Percentiles rank a stretch among this genome's conserved stretches.
Conservation (phyloP, 53 echinoderm and acorn worm species). For the Echinarachnius parma region DNA sequence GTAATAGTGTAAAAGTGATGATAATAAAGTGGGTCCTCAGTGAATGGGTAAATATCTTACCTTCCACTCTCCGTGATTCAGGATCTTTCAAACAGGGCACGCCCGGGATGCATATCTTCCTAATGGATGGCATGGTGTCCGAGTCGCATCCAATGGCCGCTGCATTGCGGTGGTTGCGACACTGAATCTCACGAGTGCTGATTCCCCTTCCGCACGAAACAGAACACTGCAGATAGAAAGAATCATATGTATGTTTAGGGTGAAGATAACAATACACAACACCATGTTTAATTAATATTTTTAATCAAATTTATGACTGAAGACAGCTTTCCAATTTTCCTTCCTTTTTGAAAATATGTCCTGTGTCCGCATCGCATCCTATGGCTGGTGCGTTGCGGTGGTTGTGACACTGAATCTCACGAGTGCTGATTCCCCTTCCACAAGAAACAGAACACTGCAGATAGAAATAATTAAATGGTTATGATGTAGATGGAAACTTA, state of each 20-base stretch:
- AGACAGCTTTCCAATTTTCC: too few species aligned
- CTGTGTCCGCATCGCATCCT: slow-evolving; percentile 56
- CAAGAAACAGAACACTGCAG: slow-evolving; percentile 78
- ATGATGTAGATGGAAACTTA: too few species aligned
- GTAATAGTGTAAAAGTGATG: too few species aligned
- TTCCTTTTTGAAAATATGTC: too few species aligned
- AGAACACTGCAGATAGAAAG: slow-evolving; percentile 76
- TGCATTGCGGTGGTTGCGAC: slow-evolving; percentile 50
- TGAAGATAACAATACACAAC: too few species aligned
- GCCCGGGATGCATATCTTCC: slow-evolving; percentile 51
- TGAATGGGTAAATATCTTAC: too few species aligned
- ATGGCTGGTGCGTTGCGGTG: slow-evolving; percentile 30
- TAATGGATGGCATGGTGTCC: slow-evolving; percentile 42
- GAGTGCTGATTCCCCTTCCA: slow-evolving; percentile 55
- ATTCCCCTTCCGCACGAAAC: slow-evolving; percentile 73
- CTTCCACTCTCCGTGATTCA: neutral
- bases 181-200: slow-evolving; percentile 47
- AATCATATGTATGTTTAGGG: too few species aligned
- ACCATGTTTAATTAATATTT: too few species aligned
- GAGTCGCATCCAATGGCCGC: slow-evolving; percentile 57
- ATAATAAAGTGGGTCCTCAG: too few species aligned
- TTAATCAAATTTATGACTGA: too few species aligned
- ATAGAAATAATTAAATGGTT: too few species aligned
- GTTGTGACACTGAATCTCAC: slow-evolving; percentile 60
- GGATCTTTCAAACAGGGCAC: slow-evolving; percentile 59